These are phyloP conservation scores for Epicauta chinensis DNA, from an alignment of 1,140 invertebrate species.

Conservation along the genomic window DNA sequence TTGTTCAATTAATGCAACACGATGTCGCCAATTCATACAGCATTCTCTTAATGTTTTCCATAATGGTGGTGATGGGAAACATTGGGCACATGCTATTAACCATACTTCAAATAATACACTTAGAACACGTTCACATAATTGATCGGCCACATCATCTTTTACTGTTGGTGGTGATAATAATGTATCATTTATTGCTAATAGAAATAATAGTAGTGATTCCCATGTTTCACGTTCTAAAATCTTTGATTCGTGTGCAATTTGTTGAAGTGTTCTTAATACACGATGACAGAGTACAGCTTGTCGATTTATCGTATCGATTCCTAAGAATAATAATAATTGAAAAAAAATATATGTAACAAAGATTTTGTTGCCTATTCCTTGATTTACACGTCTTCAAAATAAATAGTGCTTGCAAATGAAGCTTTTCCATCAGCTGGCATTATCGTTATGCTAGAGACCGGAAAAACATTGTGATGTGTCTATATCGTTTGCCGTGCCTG, in stretches of 20 bases:
- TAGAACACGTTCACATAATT: slow-evolving; percentile 88
- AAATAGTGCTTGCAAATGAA: too few species aligned
- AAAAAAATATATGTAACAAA: slow-evolving; percentile 8
- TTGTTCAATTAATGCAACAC: slow-evolving; percentile 84
- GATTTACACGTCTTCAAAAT: too few species aligned
- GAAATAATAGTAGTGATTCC: slow-evolving; percentile 82
- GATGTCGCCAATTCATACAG: slow-evolving; percentile 88
- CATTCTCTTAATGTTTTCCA: slow-evolving; percentile 95
- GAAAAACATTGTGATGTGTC: too few species aligned
- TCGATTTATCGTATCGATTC: slow-evolving; percentile 80
- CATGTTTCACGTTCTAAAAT: slow-evolving; percentile 81
- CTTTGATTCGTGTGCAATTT: slow-evolving; percentile 74
- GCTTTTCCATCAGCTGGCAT: too few species aligned
- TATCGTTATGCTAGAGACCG: too few species aligned
- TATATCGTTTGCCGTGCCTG: too few species aligned
- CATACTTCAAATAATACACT: slow-evolving; percentile 91
- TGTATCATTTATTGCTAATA: slow-evolving; percentile 89
- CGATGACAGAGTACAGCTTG: slow-evolving; percentile 94
- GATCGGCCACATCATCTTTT: slow-evolving; percentile 90
- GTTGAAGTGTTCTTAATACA: slow-evolving; percentile 82
- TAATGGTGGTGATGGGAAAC: slow-evolving; percentile 85
- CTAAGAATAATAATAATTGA: slow-evolving; percentile 47
- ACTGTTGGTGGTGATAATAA: slow-evolving; percentile 85
- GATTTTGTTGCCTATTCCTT: too few species aligned
- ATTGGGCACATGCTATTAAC: slow-evolving; percentile 85